A percentile compares a stretch with the other conserved stretches of the same genome.
Evolutionary conservation across 2,888 invertebrate species (phyloP).

Genomic region (Calliphora vomitoria): DNA sequence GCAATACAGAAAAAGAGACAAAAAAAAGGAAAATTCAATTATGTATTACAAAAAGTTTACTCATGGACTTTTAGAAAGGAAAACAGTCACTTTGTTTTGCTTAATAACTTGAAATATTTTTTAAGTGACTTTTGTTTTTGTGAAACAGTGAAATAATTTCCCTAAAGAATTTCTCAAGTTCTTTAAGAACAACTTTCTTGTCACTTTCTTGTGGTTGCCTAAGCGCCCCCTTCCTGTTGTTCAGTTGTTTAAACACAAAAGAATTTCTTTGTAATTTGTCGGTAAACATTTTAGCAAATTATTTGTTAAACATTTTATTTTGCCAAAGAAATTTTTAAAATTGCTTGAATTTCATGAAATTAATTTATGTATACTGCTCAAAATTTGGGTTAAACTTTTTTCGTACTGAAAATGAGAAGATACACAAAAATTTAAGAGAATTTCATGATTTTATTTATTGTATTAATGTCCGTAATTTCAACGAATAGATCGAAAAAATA

Average conservation of each 20-base stretch:
- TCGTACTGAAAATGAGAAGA: background rate
- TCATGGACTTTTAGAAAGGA: background rate
- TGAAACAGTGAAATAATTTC: slow-evolving; percentile 36
- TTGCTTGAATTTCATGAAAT: background rate
- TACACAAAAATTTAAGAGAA: no score
- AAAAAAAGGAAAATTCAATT: slow-evolving; percentile 26
- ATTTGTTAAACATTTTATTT: background rate
- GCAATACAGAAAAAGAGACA: background rate
- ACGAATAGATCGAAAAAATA: no score
- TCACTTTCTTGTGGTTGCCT: slow-evolving; percentile 24
- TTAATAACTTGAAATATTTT: slow-evolving; percentile 49
- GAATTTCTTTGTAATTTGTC: slow-evolving; percentile 41
- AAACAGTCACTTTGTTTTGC: background rate
- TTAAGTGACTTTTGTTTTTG: slow-evolving; percentile 31
- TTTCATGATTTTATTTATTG: no score
- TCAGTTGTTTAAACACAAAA: background rate
- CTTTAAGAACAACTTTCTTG: slow-evolving; percentile 63
- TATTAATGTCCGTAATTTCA: no score
- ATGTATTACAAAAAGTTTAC: background rate
- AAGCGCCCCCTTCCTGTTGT: slow-evolving; percentile 35
- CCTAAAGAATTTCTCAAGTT: slow-evolving; percentile 33
- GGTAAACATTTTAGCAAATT: slow-evolving; percentile 39
- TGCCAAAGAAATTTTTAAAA: background rate
- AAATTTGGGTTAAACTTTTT: background rate
- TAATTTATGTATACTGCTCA: no score